Conservation (phyloP, 92 coral and sea anemone species). For the Pocillopora meandrina region DNA sequence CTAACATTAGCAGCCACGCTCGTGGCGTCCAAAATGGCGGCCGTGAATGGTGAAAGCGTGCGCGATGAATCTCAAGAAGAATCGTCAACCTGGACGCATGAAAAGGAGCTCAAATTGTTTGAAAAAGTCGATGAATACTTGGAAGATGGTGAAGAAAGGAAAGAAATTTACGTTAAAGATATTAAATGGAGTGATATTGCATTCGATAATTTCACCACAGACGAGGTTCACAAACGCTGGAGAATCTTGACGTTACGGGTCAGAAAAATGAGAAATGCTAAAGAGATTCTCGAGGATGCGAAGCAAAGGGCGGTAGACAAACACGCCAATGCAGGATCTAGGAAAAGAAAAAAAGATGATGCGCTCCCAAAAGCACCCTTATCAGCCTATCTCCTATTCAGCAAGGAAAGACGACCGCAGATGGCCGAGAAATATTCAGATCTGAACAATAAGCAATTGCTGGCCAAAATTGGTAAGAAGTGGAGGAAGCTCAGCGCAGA, state of each 20-base stretch:
- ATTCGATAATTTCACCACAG: conserved; percentile 36
- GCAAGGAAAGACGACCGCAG: conserved; percentile 34
- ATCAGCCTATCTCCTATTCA: conserved; percentile 40
- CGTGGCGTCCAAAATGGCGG: conserved; percentile 40
- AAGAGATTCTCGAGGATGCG: conserved; percentile 61
- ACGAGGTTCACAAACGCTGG: conserved; percentile 51
- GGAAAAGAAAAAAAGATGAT: conserved; percentile 35
- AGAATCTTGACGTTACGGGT: conserved; percentile 36
- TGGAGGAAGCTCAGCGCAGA: conserved; percentile 70
- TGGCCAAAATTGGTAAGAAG: conserved; percentile 35
- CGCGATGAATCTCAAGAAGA: neutral
- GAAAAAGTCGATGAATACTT: conserved; percentile 48
- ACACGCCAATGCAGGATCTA: neutral
- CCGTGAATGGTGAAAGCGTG: neutral
- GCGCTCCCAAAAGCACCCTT: conserved; percentile 52
- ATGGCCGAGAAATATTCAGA: conserved; percentile 46
- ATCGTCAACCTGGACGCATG: conserved; percentile 40
- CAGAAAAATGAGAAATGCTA: conserved; percentile 59
- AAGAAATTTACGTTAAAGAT: conserved; percentile 38
- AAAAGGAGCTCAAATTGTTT: conserved; percentile 37
- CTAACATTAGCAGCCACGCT: conserved; percentile 15
- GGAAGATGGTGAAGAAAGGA: neutral
- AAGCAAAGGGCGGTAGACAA: conserved; percentile 15
- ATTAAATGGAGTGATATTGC: conserved; percentile 51
- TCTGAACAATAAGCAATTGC: conserved; percentile 19